A percentile compares a stretch with the other conserved stretches of the same genome.
Evolutionary conservation across 2,797 vertebrate genomes (phyloP).

Genomic region (Schizothorax lantsangensis): DNA sequence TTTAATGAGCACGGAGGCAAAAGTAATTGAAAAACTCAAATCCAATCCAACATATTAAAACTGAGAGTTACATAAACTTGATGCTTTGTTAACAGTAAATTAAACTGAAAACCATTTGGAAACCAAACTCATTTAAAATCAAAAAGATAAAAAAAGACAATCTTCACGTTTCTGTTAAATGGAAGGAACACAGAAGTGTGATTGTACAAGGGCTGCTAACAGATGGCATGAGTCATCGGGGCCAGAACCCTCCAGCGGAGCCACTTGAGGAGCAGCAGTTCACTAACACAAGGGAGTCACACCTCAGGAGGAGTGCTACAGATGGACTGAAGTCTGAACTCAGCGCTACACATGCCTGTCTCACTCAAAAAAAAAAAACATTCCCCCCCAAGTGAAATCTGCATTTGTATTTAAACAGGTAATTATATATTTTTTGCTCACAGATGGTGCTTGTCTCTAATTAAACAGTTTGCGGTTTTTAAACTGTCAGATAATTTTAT

Average conservation of each 20-base stretch:
- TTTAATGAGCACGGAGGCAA: background rate
- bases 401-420: background rate
- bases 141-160: background rate
- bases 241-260: slow-evolving; percentile 26
- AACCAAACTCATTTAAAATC: background rate
- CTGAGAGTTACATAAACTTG: background rate
- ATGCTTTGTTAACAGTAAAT: background rate
- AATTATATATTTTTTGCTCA: too few relatives aligned
- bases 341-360: background rate
- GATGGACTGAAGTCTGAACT: background rate
- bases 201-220: slow-evolving; percentile 33
- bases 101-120: background rate
- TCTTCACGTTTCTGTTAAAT: background rate
- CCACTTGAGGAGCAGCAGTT: slow-evolving; percentile 30
- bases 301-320: slow-evolving; percentile 1
- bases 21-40: slow-evolving; percentile 2
- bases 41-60: background rate
- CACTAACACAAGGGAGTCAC: slow-evolving; percentile 17
- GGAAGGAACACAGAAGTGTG: slow-evolving; percentile 21
- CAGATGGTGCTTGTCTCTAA: background rate
- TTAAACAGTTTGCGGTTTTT: background rate
- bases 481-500: background rate
- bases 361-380: background rate
- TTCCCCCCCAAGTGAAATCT: background rate
- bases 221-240: slow-evolving; percentile 53